phyloP scores from a whole-genome alignment of 2,888 invertebrate species.

The Oconnorella tubifera region DNA sequence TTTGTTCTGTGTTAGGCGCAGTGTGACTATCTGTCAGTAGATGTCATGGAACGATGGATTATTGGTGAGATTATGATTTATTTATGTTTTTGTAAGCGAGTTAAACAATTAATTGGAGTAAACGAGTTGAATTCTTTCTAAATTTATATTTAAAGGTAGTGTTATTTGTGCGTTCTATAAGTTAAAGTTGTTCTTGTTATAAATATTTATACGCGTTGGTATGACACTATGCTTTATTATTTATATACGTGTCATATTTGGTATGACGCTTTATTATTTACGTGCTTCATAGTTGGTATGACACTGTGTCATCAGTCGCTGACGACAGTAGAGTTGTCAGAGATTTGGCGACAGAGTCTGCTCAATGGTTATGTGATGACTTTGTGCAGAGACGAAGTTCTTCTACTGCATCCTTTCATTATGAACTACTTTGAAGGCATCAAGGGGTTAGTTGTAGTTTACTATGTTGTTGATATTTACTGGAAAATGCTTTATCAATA shows the following conservation, averaged over 20 bases:
- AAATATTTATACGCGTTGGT: neutral
- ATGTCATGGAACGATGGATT: slow-evolving; percentile 94
- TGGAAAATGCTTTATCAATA: neutral
- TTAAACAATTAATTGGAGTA: no score
- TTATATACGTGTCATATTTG: no score
- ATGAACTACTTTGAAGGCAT: slow-evolving; percentile 88
- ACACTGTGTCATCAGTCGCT: slow-evolving; percentile 84
- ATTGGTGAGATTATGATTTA: slow-evolving; percentile 70
- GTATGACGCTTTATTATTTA: no score
- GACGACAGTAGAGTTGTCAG: slow-evolving; percentile 48
- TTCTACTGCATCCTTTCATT: slow-evolving; percentile 90
- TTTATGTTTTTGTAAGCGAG: no score
- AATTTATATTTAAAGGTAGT: no score
- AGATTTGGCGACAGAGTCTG: slow-evolving; percentile 83
- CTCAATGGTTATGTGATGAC: slow-evolving; percentile 92
- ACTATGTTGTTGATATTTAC: no score
- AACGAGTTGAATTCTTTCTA: no score
- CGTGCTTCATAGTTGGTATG: slow-evolving; percentile 86
- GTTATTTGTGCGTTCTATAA: no score
- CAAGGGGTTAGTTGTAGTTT: slow-evolving; percentile 65
- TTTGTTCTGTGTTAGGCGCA: slow-evolving; percentile 66
- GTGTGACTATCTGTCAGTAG: slow-evolving; percentile 93
- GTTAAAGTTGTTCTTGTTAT: no score
- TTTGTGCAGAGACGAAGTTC: slow-evolving; percentile 92
- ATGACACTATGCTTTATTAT: no score